Base-by-base conservation (phyloP, 2,113 vertebrate species). In the Turnix velox region DNA sequence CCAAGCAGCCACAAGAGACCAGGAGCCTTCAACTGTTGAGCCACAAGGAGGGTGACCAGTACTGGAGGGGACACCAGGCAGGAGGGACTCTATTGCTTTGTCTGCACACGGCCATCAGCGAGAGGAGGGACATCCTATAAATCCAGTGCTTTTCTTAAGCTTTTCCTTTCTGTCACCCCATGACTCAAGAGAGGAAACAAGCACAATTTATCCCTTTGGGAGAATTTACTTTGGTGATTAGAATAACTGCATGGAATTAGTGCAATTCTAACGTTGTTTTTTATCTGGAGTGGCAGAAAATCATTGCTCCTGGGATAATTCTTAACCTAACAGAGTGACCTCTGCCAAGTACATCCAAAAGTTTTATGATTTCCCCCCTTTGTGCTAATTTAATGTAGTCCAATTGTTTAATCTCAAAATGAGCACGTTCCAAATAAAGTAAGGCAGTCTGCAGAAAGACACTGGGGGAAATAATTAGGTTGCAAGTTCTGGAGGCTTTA, bases 391-490 rank as follows among this genome's bases (percentile, higher is more conserved):
- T 96, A 94, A 96, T 77, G 81, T 30, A 87, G 84, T 78, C 92
- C 87, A 35, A 40, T 87, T 97, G 92, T 95, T 94, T 96, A 77
- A 90, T 95, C 90, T 95, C 35, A 84, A 96, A 94, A 91, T 6
- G 45, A 87, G 48, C 90, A 40, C 15, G 30, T 95, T 95, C 94
- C 90, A 96, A 96, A 97, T 68, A 97, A 96, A 97, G 96, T 69
- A 58, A 95, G 77, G 49, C 68, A 72, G 91, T 88, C 97, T 97
- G 95, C 97, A 97, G 92, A 57, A 79, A 92, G 94, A 59, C 87
- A n/a, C 93, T 87, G 94, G 61, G 96, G 96, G 95, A 97, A 96
- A 97, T 97, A 98, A 98, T 98, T 97, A 97, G 95, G 92, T 88
- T 97, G 97, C 97, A 95, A 97, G 97, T 97, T 97, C 92, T 92